phyloP scores from a whole-genome alignment of 2,888 invertebrate genomes.

The Acleris literana region DNA sequence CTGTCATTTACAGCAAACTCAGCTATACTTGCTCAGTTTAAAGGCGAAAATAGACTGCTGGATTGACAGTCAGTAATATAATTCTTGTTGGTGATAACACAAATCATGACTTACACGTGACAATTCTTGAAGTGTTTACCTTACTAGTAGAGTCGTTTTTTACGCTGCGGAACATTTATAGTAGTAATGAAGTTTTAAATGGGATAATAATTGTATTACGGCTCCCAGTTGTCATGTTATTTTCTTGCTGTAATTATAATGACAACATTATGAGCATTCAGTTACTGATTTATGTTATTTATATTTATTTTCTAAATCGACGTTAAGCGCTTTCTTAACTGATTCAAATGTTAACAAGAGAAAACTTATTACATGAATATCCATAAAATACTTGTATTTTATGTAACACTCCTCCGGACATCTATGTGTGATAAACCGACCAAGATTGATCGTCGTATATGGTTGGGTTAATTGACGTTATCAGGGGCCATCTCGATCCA shows the following conservation, averaged over 20 bases:
- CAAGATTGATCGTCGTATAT: conserved; percentile 47
- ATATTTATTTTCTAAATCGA: background rate
- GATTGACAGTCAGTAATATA: conserved; percentile 53
- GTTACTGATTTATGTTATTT: conserved; percentile 6
- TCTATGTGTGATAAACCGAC: conserved; percentile 42
- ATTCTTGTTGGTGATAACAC: conserved; percentile 56
- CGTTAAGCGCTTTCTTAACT: background rate
- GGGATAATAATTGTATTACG: conserved; percentile 30
- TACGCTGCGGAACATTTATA: conserved; percentile 42
- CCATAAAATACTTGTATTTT: conserved; percentile 39
- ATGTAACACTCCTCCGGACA: conserved; percentile 48
- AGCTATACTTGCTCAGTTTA: conserved; percentile 48
- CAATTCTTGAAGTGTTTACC: conserved; percentile 59
- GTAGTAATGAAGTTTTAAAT: conserved; percentile 28
- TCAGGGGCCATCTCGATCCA: conserved; percentile 48
- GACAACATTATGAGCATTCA: conserved; percentile 6
- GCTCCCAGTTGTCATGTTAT: conserved; percentile 19
- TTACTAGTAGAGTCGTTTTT: conserved; percentile 51
- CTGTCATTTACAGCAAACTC: conserved; percentile 43
- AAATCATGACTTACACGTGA: conserved; percentile 67
- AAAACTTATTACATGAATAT: conserved; percentile 21
- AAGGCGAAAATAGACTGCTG: conserved; percentile 41
- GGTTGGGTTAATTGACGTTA: conserved; percentile 53
- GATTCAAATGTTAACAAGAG: conserved; percentile 23
- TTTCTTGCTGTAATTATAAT: conserved; percentile 28